Conservation (phyloP, 2,888 invertebrate species). For the Noctua pronuba region DNA sequence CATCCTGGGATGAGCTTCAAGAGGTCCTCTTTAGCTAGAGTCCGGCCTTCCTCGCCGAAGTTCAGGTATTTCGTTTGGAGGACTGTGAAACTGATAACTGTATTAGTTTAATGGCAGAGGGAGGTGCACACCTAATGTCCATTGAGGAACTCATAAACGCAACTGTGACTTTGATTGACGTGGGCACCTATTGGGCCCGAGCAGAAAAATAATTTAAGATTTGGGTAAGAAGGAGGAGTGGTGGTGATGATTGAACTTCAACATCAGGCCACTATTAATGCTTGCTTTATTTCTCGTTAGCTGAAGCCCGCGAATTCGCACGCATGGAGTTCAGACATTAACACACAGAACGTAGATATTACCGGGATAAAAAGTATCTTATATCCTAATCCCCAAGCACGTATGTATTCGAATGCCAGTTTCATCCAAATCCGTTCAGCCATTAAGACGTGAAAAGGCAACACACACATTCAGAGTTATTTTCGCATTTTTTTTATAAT, state of each 20-base stretch:
- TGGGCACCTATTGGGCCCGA: no score
- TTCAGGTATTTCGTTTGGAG: constrained; percentile 78
- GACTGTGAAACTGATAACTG: constrained; percentile 82
- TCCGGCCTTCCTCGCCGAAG: constrained; percentile 81
- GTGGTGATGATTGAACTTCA: neutral
- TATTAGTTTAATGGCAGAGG: constrained; percentile 14
- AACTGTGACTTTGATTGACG: neutral
- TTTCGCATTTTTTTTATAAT: neutral
- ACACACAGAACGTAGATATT: neutral
- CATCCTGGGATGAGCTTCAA: constrained; percentile 91
- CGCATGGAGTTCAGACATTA: neutral
- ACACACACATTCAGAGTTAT: neutral
- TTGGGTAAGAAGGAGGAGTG: neutral
- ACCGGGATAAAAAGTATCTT: neutral
- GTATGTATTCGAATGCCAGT: neutral
- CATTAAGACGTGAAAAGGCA: neutral
- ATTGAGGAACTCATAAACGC: neutral
- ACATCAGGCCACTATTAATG: neutral
- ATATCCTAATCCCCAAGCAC: neutral
- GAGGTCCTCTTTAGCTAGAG: constrained; percentile 87
- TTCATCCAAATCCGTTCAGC: neutral
- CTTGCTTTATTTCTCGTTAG: neutral
- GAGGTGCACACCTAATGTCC: neutral
- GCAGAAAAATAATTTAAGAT: neutral
- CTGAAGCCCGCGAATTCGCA: neutral